Evolutionary conservation across 2,888 invertebrate genomes (phyloP), one percentile per base, ranked within the genome.

Genomic region (Melinopterus prodromus): DNA sequence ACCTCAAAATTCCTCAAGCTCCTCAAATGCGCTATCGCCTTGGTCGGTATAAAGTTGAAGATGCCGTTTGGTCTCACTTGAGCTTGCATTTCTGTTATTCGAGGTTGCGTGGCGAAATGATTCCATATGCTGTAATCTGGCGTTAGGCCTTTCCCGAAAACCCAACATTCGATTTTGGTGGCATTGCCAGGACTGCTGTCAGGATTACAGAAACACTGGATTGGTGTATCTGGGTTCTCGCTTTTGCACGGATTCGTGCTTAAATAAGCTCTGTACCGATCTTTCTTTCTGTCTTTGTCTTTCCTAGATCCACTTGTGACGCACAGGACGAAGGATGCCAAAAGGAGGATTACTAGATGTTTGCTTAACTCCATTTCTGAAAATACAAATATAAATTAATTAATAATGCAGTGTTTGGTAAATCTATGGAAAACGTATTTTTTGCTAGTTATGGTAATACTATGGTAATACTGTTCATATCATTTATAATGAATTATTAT

Each of bases 111-210:
- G 26, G 92, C 91, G 88, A 96, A 95, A 86, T 93, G 92, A 83
- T 92, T 92, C 96, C 96, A 96, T 85, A 94, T 83, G 82, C 92
- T 92, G 87, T 95, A 94, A 84, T 94, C 94, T 80, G 91, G 91
- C 6, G 92, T 91, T 86, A 94, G 91, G 71, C 93, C 93, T 14
- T 85, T 87, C 84, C 92, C 93, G 89, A 95, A 94, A 74, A 96
- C 92, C 93, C 94, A 93, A 88, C 96, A 97, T 88, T 94, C 95
- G 75, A 94, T 95, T 84, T 93, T 93, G 71, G 93, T 93, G 26
- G 94, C 94, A 85, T 92, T 90, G 69, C 87, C 87, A 80, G 90
- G 86, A 69, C 83, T 90, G 79, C 91, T 90, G 75, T 91, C 90
- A 78, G 91, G 91, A 85, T 93, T 92, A 86, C 95, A 95, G 87